phyloP scores from a whole-genome alignment of 2,888 invertebrate species.

The Orthosia cruda region DNA sequence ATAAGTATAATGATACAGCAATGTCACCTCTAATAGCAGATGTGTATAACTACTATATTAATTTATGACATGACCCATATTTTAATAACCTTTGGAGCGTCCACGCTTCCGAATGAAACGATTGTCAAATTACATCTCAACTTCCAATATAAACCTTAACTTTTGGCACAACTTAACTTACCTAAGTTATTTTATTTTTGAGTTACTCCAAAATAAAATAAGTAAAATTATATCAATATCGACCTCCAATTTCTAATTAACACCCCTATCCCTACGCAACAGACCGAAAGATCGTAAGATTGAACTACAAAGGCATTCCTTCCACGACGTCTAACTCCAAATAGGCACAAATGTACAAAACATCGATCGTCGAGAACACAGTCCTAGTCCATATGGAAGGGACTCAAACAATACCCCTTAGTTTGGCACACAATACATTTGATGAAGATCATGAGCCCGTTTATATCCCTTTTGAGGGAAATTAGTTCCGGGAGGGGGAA shows the following conservation, averaged over 20 bases:
- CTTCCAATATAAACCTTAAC: no score
- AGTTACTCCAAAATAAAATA: no score
- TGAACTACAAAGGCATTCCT: constrained; percentile 83
- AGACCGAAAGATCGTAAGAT: constrained; percentile 79
- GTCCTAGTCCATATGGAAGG: constrained; percentile 67
- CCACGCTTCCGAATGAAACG: no score
- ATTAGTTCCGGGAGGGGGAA: constrained; percentile 42
- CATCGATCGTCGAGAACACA: constrained; percentile 65
- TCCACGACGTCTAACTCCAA: constrained; percentile 76
- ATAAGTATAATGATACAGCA: no score
- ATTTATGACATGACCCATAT: no score
- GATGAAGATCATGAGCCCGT: constrained; percentile 52
- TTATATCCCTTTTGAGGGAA: constrained; percentile 58
- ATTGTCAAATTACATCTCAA: no score
- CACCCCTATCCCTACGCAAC: constrained; percentile 71
- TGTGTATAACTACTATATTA: no score
- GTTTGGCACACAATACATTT: constrained; percentile 55
- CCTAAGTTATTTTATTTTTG: no score
- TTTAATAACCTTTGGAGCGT: no score
- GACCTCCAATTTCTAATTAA: constrained; percentile 29
- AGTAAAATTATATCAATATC: constrained; percentile 55
- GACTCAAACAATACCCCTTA: constrained; percentile 53
- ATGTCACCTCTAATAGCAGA: no score
- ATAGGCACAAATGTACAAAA: constrained; percentile 78
- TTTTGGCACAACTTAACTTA: no score